Evolutionary conservation across 2,797 vertebrate genomes (phyloP).

Genomic region (Alfaro cultratus): DNA sequence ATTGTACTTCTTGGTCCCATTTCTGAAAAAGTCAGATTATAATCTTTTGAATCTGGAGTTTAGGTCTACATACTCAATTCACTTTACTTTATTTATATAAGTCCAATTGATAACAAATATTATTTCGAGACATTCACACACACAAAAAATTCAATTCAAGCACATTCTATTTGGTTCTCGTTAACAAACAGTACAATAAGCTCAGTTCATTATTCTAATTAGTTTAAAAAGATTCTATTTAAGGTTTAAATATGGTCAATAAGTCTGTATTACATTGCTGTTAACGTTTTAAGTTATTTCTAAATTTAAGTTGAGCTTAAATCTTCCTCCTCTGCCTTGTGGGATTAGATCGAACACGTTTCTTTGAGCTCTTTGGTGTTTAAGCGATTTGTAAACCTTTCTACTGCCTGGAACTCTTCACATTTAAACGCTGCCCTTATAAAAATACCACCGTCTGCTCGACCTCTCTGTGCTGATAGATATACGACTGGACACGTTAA

Average conservation of each 20-base stretch:
- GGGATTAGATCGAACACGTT: neutral
- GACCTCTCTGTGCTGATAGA: neutral
- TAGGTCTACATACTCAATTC: no score
- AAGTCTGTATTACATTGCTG: neutral
- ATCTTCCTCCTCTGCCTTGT: neutral
- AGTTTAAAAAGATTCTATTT: no score
- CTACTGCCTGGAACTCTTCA: neutral
- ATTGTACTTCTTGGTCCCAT: neutral
- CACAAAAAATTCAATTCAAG: no score
- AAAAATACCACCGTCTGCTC: neutral
- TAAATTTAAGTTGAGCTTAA: neutral
- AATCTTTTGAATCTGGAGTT: neutral
- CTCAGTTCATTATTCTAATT: no score
- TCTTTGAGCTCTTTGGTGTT: neutral
- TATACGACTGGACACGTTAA: constrained; percentile 5
- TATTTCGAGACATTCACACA: no score
- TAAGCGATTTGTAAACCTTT: neutral
- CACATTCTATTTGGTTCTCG: no score
- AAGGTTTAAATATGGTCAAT: neutral
- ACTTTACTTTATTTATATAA: no score
- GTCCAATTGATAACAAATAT: no score
- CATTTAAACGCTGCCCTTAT: neutral
- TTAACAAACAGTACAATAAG: no score
- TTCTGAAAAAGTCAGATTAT: neutral
- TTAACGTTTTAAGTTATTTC: neutral